Evolutionary conservation across 2,797 vertebrate species (phyloP), one percentile per base, ranked within the genome.

Genomic region (Lindbergichthys nudifrons): DNA sequence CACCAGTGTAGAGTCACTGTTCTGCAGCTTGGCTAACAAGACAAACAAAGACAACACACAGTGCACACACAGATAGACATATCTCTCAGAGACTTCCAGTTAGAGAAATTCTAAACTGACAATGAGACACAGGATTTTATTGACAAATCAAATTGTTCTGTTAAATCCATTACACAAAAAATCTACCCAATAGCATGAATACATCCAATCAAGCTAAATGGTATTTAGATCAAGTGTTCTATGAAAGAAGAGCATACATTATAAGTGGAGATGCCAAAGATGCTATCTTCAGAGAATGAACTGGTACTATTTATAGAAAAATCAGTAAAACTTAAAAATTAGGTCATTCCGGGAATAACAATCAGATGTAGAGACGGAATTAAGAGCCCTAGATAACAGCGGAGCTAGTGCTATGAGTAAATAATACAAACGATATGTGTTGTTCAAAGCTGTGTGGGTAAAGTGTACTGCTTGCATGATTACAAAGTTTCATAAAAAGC

Each of bases 1-100:
- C 78, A 87, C 82, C 87, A 83, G 83, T 86, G 92, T 91, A 82
- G 78, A 95, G 90, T 85, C 86, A 82, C 81, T 89, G 83, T 92
- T 89, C 83, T 90, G 89, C 84, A 89, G 90, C 89, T 82, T 54
- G 59, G 68, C 89, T 88, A 88, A 89, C 88, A 83, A 86, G 84
- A 86, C 71, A 79, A 14, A 56, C 59, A 75, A 62, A 75, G 78
- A 73, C 77, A 62, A 54, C 59, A 71, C 32, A 69, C 62, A 26
- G 8, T 32, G 53, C 68, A 42, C 50, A 72, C 52, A 21, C 63
- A 67, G 45, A 60, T 45, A 66, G 10, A 68, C 26, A 66, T 11
- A 77, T 30, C 65, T 64, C 46, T 39, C 54, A 14, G 79, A 79
- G 47, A 59, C 57, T 81, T 80, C 65, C 64, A 80, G 57, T 82